These are phyloP conservation scores for Cottus gobio DNA, from an alignment of 2,113 vertebrate species.

Conservation along the genomic window DNA sequence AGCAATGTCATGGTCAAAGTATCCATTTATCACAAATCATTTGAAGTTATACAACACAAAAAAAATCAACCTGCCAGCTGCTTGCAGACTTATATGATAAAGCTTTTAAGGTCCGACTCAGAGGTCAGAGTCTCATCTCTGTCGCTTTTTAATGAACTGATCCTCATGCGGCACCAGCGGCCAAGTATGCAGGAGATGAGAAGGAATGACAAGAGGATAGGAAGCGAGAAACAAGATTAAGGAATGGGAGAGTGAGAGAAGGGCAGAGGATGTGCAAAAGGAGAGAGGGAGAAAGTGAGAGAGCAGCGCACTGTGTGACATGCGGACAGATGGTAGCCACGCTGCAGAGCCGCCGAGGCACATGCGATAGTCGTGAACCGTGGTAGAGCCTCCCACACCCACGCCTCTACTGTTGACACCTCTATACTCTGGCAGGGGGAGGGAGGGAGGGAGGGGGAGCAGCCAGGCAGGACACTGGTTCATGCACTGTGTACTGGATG, in stretches of 20 bases:
- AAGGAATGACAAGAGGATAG: constrained; percentile 20
- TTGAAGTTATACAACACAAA: neutral
- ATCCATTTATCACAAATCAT: constrained; percentile 17
- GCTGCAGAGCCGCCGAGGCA: constrained; percentile 61
- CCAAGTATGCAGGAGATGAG: constrained; percentile 21
- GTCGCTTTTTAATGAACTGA: constrained; percentile 40
- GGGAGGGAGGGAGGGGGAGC: neutral
- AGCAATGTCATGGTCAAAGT: neutral
- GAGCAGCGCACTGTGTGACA: constrained; percentile 65
- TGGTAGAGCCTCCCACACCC: constrained; percentile 69
- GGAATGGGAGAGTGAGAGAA: constrained; percentile 27
- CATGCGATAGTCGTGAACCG: constrained; percentile 78
- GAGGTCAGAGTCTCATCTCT: constrained; percentile 25
- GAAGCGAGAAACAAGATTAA: constrained; percentile 32
- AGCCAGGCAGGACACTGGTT: constrained; percentile 7
- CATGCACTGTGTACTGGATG: constrained; percentile 10
- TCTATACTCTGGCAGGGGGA: constrained; percentile 46
- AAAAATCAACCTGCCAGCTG: neutral
- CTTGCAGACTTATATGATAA: constrained; percentile 3
- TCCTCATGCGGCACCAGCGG: constrained; percentile 10
- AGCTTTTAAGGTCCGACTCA: neutral
- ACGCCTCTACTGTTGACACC: constrained; percentile 73
- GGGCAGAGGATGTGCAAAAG: constrained; percentile 38
- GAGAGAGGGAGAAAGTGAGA: constrained; percentile 44
- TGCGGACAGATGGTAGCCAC: constrained; percentile 75